Base-by-base conservation (phyloP, 2,888 invertebrate genomes). In the Meganola albula region DNA sequence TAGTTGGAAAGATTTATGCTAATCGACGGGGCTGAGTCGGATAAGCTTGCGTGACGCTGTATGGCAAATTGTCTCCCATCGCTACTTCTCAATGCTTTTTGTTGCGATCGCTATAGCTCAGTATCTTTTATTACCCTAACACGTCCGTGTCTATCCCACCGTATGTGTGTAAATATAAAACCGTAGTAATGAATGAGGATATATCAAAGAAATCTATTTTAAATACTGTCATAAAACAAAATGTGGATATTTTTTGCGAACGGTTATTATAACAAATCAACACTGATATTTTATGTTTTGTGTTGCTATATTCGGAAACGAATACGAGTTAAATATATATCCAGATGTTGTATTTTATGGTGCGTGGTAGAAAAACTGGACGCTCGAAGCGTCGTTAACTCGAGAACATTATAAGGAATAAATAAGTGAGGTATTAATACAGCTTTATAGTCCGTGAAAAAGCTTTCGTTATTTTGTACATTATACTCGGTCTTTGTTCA, bases 1-100 rank as follows among this genome's bases (percentile, higher is more conserved):
- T 83, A 82, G 77, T 83, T 80, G 79, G 74, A 68, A 76, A 83
- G 82, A 84, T 84, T 85, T 85, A 84, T 85, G 83, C 75, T 84
- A 85, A 85, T 83, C 80, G 83, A 74, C 71, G 72, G 68, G 82
- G 80, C 73, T 60, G 79, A 72, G 63, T 74, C 71, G 71, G 71
- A 72, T 79, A 77, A 83, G 74, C 74, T 71, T 73, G 79, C 77
- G 79, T 82, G 80, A 79, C 79, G 74, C 69, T 66, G 78, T 78
- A 76, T 78, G 74, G 74, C 79, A 77, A 79, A 83, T 82, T 78
- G 74, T 79, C 78, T 78, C 72, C 71, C 71, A 70, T 70, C 70
- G 71, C 71, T 62, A 75, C 63, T 76, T 74, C 68, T 64, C 63
- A 64, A 65, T 71, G 64, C 69, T 65, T 70, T 70, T 72, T 72